These are phyloP conservation scores for Trichopria drosophilae DNA, from an alignment of 2,888 invertebrate genomes.

Conservation along the genomic window DNA sequence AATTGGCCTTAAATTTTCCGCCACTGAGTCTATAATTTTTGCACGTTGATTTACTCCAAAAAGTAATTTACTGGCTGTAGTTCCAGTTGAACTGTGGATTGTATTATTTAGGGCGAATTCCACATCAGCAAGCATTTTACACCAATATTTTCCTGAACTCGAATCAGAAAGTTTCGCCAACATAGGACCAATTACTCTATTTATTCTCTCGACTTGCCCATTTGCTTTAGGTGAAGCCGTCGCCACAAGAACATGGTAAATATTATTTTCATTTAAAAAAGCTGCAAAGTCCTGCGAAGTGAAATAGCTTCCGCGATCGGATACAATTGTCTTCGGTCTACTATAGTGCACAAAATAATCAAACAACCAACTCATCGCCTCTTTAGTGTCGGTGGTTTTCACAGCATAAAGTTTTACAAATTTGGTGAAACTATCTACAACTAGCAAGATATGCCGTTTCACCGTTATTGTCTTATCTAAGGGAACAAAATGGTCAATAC, in stretches of 20 bases:
- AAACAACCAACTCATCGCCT: slow-evolving; percentile 32
- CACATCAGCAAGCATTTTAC: slow-evolving; percentile 8
- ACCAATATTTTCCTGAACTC: background rate
- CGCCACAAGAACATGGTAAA: slow-evolving; percentile 41
- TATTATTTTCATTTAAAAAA: slow-evolving; percentile 30
- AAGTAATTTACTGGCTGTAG: no score
- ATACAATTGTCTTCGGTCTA: no score
- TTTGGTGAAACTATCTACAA: no score
- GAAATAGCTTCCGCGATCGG: slow-evolving; percentile 37
- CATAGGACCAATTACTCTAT: slow-evolving; percentile 33
- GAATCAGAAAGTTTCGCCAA: background rate
- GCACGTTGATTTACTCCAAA: no score
- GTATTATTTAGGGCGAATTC: no score
- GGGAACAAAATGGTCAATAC: slow-evolving; percentile 36
- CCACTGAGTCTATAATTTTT: slow-evolving; percentile 29
- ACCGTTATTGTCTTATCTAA: slow-evolving; percentile 31
- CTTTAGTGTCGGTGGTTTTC: no score
- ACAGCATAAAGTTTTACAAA: no score
- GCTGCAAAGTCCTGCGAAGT: slow-evolving; percentile 40
- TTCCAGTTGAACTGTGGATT: no score
- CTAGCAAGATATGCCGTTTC: slow-evolving; percentile 5
- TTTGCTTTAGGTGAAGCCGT: no score
- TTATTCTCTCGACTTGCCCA: no score
- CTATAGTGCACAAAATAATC: slow-evolving; percentile 36
- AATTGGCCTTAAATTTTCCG: slow-evolving; percentile 13